Evolutionary conservation across 2,797 vertebrate species (phyloP), one percentile per base, ranked within the genome.

Genomic region (Myripristis jacobus): DNA sequence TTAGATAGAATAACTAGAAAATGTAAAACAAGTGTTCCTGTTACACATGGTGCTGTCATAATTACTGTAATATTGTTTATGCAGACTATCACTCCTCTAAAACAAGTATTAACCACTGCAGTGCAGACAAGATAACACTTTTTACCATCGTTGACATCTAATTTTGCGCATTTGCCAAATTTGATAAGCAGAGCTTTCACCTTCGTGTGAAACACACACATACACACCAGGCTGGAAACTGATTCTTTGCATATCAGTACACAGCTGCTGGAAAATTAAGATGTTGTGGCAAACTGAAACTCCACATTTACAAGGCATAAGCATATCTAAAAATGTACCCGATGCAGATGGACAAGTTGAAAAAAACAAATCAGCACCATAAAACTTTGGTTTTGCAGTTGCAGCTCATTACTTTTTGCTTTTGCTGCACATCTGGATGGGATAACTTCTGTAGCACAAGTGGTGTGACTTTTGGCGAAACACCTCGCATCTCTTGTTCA

Each of bases 1-100:
- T 61, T n/a, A n/a, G 15, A 81, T n/a, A n/a, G 15, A 81, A 46
- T 22, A 27, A 25, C 24, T n/a, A 10, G 55, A 58, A 47, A 38
- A n/a, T 10, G 4, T 19, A 19, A 3, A 21, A 2, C 9, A 18
- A 18, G 4, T 46, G 44, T 46, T 19, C n/a, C 44, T 19, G 44
- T 46, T 46, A 43, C 41, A 13, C 41, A 4, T 43, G 41, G 11
- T 15, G 41, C 41, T 9, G 34, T 36, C 27, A 29, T 6, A 29
- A n/a, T n/a, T n/a, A n/a, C 27, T 29, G 3, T 29, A 29, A 29
- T 29, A 3, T 29, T 29, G 29, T 31, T 31, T 31, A 31, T 43
- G 27, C 38, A 41, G 10, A 16, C 25, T 54, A 19, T 48, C 16
- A 25, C 25, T 31, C n/a, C 24, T 8, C 11, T 5, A 43, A 43